Evolutionary conservation across 2,888 invertebrate species (phyloP), one percentile per base, ranked within the genome.

Genomic region (Xestia ashworthii): DNA sequence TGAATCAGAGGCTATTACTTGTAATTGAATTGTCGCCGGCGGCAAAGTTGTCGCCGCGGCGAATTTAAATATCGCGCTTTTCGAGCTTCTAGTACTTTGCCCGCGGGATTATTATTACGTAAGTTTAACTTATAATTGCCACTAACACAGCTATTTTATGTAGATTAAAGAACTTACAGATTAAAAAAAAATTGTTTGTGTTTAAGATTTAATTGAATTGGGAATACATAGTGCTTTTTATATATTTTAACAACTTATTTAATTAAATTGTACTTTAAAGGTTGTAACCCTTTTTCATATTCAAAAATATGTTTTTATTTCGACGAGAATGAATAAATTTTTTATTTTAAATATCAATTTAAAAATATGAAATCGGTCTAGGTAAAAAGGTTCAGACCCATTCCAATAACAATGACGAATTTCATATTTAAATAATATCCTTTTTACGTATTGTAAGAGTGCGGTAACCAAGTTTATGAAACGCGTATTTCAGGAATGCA

Each of bases 1-100:
- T 96, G 96, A 96, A 96, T 96, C 96, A 96, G 95, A 92, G 95
- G 96, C 96, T 96, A 96, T 96, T 96, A 96, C 95, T 95, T 95
- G 95, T 96, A 96, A 96, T 96, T 96, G 96, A 96, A 96, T 96
- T 94, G 95, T 93, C 95, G 94, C 94, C 91, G 95, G 93, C 94
- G 94, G 94, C 93, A 93, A 94, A 96, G 95, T 95, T 95, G 93
- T 91, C 92, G 93, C 95, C 93, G 92, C 92, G 92, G 92, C 92
- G 91, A 95, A 96, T 96, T 96, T 96, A 96, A 96, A 96, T 96
- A 96, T 96, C 94, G 91, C 93, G 93, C 93, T 95, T 92, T 92
- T 92, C 92, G 93, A 93, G 92, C 92, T 95, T 93, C 92, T 90
- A 92, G 92, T 90, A 93, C 91, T 92, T 90, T 91, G 89, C 89